These are phyloP conservation scores for Hydrozoanthus gracilis DNA, from an alignment of 92 coral and sea anemone genomes.

Conservation along the genomic window DNA sequence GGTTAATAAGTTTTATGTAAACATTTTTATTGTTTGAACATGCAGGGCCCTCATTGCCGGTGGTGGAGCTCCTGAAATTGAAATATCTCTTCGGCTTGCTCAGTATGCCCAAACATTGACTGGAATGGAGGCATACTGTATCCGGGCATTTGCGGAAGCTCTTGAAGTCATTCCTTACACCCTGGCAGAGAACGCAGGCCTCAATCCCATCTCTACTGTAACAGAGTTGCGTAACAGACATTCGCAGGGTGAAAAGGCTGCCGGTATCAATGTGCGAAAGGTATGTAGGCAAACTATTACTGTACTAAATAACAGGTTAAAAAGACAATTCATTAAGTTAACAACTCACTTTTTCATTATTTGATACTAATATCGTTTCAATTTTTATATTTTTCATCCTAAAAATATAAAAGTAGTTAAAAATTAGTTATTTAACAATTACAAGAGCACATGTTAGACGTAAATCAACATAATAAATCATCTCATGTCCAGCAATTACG, in stretches of 20 bases:
- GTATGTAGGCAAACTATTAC: conserved; percentile 43
- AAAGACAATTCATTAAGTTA: no score
- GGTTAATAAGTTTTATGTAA: neutral
- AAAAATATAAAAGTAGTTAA: no score
- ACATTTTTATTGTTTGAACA: neutral
- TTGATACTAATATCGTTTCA: no score
- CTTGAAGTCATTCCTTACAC: conserved; percentile 94
- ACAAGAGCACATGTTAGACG: no score
- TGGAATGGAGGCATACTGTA: conserved; percentile 97
- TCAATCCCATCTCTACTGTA: conserved; percentile 94
- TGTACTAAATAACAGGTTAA: no score
- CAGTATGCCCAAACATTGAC: conserved; percentile 89
- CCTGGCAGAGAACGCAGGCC: conserved; percentile 95
- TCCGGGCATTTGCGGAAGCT: conserved; percentile 95
- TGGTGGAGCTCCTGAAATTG: conserved; percentile 98
- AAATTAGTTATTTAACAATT: no score
- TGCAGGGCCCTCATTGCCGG: conserved; percentile 95
- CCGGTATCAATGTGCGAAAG: conserved; percentile 98
- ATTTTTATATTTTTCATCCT: no score
- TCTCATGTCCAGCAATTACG: no score
- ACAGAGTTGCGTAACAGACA: conserved; percentile 95
- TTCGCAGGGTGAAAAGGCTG: conserved; percentile 89
- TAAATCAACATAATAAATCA: no score
- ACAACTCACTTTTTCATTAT: no score
- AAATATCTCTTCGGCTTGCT: conserved; percentile 87